Percentiles rank a stretch among this genome's conserved stretches.
Conservation (phyloP, 2,888 invertebrate species). For the Cepaea hortensis region DNA sequence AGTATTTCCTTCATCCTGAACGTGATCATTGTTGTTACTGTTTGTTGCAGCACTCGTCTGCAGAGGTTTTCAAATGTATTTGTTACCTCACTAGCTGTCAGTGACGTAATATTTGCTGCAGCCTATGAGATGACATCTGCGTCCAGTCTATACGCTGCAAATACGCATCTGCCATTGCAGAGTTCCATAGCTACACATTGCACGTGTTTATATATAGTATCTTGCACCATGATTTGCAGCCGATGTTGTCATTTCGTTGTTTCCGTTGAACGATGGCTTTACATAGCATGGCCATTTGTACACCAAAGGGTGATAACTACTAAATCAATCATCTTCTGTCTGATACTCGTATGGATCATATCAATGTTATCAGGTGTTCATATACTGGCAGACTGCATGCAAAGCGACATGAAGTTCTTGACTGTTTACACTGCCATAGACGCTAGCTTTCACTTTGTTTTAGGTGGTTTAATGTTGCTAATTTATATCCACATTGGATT, state of each 20-base stretch:
- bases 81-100: background rate
- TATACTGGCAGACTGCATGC: background rate
- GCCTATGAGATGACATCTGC: background rate
- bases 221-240: background rate
- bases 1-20: background rate
- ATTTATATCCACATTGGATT: no score
- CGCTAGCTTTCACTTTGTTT: background rate
- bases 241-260: background rate
- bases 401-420: background rate
- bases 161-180: slow-evolving; percentile 8
- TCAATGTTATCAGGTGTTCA: background rate
- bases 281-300: background rate
- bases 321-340: background rate
- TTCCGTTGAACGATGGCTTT: slow-evolving; percentile 4
- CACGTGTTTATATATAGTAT: background rate
- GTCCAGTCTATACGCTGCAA: background rate
- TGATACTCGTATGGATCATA: background rate
- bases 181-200: background rate
- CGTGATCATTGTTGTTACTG: background rate
- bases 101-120: background rate
- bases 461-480: background rate
- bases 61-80: background rate
- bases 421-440: background rate
- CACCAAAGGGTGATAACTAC: background rate
- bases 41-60: slow-evolving; percentile 5